Evolutionary conservation across 92 coral and sea anemone genomes (phyloP).

Genomic region (Zoanthus solanderi): DNA sequence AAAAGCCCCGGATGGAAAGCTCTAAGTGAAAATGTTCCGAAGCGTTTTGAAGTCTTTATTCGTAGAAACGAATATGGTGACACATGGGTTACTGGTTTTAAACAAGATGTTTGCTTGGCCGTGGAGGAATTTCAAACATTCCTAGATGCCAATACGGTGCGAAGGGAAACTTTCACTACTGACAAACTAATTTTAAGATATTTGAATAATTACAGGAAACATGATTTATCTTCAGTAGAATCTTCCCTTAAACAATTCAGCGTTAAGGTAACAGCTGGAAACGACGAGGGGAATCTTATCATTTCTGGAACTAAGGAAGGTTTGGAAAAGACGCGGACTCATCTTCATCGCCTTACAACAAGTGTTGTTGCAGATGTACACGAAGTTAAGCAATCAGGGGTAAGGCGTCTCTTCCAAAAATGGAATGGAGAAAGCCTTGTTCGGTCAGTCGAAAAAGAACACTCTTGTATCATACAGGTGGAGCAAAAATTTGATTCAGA

Average conservation of each 20-base stretch:
- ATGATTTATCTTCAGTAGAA: slow-evolving; percentile 62
- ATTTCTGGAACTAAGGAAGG: slow-evolving; percentile 83
- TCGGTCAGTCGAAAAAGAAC: slow-evolving; percentile 67
- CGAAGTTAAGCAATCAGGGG: slow-evolving; percentile 73
- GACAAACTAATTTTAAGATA: slow-evolving; percentile 64
- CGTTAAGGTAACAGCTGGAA: slow-evolving; percentile 61
- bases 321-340: not conserved
- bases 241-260: slow-evolving; percentile 45
- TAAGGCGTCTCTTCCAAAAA: slow-evolving; percentile 52
- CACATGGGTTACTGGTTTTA: slow-evolving; percentile 74
- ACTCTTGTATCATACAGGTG: slow-evolving; percentile 67
- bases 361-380: slow-evolving; percentile 28
- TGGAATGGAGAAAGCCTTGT: slow-evolving; percentile 71
- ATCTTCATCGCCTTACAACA: slow-evolving; percentile 32
- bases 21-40: slow-evolving; percentile 53
- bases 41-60: slow-evolving; percentile 37
- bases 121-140: slow-evolving; percentile 56
- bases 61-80: slow-evolving; percentile 64
- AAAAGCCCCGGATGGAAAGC: slow-evolving; percentile 58
- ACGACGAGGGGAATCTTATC: slow-evolving; percentile 44
- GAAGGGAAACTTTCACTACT: slow-evolving; percentile 53
- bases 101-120: slow-evolving; percentile 63
- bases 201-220: slow-evolving; percentile 63
- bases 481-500: slow-evolving; percentile 8
- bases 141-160: slow-evolving; percentile 63